These are phyloP conservation scores for Halocaridina rubra DNA, from an alignment of 2,888 invertebrate genomes.

Conservation along the genomic window DNA sequence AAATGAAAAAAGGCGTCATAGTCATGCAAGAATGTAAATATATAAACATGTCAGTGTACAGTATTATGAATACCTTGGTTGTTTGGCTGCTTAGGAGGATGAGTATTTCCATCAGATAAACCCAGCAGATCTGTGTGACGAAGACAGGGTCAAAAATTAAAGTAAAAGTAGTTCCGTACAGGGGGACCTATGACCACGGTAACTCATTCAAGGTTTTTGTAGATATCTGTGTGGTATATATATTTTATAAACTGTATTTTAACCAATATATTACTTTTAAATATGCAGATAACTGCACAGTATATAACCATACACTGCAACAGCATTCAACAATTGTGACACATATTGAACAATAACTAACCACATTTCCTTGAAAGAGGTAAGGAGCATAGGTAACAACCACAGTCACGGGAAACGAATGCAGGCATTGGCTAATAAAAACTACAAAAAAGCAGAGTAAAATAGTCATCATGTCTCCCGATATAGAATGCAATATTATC, in stretches of 20 bases:
- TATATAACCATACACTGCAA: too few species aligned
- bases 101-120: constrained; percentile 29
- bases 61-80: constrained; percentile 37
- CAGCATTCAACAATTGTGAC: too few species aligned
- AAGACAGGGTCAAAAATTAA: constrained; percentile 29
- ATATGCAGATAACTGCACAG: too few species aligned
- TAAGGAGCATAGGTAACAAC: neutral
- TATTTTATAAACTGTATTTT: too few species aligned
- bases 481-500: too few species aligned
- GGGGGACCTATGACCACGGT: neutral
- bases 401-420: neutral
- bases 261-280: too few species aligned
- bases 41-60: neutral
- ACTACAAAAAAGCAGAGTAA: neutral
- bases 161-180: too few species aligned
- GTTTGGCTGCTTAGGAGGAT: constrained; percentile 29
- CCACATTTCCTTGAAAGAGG: too few species aligned
- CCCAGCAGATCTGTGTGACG: constrained; percentile 47
- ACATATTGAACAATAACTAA: too few species aligned
- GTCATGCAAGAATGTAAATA: neutral
- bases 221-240: too few species aligned
- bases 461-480: neutral
- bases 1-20: too few species aligned
- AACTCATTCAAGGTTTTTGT: too few species aligned
- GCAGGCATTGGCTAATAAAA: neutral